phyloP scores from a whole-genome alignment of 2,113 vertebrate genomes.

The Limanda limanda region DNA sequence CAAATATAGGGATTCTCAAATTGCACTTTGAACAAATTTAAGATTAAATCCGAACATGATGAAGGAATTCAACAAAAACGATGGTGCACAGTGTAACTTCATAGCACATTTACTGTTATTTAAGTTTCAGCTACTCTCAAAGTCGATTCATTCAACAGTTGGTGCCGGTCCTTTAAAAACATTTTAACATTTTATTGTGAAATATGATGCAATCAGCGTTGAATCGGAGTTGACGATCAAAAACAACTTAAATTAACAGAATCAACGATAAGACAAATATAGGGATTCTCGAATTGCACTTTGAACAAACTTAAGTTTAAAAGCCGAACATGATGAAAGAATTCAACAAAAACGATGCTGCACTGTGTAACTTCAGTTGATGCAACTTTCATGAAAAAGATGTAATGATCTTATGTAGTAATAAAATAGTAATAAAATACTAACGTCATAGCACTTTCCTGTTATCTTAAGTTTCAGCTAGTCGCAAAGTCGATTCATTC shows the following conservation, averaged over 20 bases:
- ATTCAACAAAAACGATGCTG: too few relatives aligned
- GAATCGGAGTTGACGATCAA: too few relatives aligned
- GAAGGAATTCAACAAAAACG: too few relatives aligned
- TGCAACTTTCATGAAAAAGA: background rate
- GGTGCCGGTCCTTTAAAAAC: background rate
- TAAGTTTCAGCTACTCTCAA: background rate
- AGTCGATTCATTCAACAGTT: background rate
- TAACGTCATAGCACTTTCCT: background rate
- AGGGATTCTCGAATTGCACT: too few relatives aligned
- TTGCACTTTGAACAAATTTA: too few relatives aligned
- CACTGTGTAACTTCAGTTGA: constrained; percentile 19
- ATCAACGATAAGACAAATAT: too few relatives aligned
- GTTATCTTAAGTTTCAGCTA: background rate
- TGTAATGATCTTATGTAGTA: background rate
- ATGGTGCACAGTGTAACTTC: constrained; percentile 4
- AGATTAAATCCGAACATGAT: too few relatives aligned
- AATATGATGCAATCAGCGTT: background rate
- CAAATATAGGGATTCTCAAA: too few relatives aligned
- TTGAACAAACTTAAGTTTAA: too few relatives aligned
- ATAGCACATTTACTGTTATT: background rate
- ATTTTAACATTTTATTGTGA: background rate
- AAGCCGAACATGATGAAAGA: too few relatives aligned
- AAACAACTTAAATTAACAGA: too few relatives aligned
- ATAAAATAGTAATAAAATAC: background rate
- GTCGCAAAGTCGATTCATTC: background rate